Percentiles rank a stretch among this genome's conserved stretches.
Evolutionary conservation across 2,797 vertebrate species (phyloP).

Genomic region (Macropodus opercularis): DNA sequence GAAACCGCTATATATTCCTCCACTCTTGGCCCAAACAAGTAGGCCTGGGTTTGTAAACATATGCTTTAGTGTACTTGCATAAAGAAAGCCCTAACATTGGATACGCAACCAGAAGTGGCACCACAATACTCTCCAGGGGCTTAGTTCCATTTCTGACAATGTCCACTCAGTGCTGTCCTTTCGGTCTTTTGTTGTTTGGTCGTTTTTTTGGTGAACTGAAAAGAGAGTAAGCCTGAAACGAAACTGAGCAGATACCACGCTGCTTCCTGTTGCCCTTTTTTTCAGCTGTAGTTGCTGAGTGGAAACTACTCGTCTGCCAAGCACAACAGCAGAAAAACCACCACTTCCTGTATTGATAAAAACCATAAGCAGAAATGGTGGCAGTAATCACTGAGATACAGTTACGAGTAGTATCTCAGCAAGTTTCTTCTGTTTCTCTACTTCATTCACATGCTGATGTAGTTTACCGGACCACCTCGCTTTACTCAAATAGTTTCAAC

Average conservation of each 20-base stretch:
- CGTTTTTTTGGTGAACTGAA: constrained; percentile 5
- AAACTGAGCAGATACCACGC: background rate
- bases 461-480: constrained; percentile 12
- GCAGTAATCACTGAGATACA: background rate
- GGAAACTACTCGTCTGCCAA: constrained; percentile 29
- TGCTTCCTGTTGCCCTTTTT: constrained; percentile 32
- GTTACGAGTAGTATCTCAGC: background rate
- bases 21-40: no score
- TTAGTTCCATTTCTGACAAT: constrained; percentile 1
- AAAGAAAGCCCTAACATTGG: background rate
- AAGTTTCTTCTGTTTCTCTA: constrained; percentile 14
- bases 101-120: background rate
- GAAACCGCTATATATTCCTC: no score
- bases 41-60: no score
- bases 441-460: constrained; percentile 15
- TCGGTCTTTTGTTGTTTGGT: background rate
- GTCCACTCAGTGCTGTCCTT: constrained; percentile 11
- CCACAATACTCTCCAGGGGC: background rate
- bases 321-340: background rate
- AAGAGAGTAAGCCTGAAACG: constrained; percentile 8
- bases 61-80: background rate
- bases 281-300: constrained; percentile 21
- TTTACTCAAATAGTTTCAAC: constrained; percentile 32
- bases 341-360: constrained; percentile 51
- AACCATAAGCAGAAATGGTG: constrained; percentile 5